Base-by-base conservation (phyloP, 2,797 vertebrate species). In the Crypturellus tataupa region DNA sequence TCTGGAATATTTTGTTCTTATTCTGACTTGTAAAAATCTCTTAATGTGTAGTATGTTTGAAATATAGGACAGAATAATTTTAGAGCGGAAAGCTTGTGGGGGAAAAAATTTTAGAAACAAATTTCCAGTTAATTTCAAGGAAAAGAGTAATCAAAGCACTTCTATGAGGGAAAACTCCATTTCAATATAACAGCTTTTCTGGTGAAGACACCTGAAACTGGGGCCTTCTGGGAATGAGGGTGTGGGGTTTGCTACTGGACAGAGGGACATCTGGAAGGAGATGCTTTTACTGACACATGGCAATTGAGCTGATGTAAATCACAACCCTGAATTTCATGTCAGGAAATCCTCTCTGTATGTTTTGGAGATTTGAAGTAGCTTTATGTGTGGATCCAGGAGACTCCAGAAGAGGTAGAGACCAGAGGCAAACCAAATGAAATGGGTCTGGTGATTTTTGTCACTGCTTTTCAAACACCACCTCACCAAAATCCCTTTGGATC, bases 381-480 rank as follows among this genome's bases (percentile, higher is more conserved):
- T 58, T 55, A 25, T 49, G 37, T 1, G 0, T 69, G 37, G 44
- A 53, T 47, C 9, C 21, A 65, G 67, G 62, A 40, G 59, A 13
- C 29, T 63, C 40, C 40, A 59, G 29, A 81, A 47, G 31, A 44
- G 42, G 33, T 80, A 51, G 69, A 40, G 53, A 81, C 17, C 0
- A 5, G 25, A 47, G 53, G 72, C 33, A 81, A n/a, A 29, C 53
- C 33, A 29, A 51, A 15, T 0, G 4, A 64, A 0, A 1, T 2
- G 31, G 51, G 44, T 2, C 59, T 82, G 60, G 33, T 82, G 64
- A 70, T 42, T 89, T 92, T 87, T 60, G 47, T 27, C 56, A 6
- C 67, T 9, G 0, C 37, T 53, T 31, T 87, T 89, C 46, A 67
- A 80, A 71, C 42, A 64, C 72, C 33, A 9, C 37, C 64, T 83